Evolutionary conservation across 2,797 vertebrate species (phyloP).

Genomic region (Poecilia wingei): DNA sequence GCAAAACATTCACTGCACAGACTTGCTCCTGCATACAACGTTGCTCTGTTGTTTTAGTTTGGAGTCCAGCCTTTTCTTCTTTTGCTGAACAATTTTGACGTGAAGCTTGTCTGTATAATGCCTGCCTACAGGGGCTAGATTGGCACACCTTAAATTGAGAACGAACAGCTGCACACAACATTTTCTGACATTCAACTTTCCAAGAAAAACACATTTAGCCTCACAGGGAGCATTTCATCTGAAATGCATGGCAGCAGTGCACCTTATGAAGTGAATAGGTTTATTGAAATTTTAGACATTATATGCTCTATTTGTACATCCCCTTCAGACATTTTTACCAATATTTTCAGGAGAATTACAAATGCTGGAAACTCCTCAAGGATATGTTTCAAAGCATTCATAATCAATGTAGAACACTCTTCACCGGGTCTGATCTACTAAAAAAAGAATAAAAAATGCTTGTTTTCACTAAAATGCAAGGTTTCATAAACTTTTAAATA

Average conservation of each 20-base stretch:
- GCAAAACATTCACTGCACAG: neutral
- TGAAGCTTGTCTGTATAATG: slow-evolving; percentile 5
- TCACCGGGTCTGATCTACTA: neutral
- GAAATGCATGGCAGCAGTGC: neutral
- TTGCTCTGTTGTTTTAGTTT: neutral
- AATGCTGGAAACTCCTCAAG: neutral
- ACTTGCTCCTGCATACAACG: neutral
- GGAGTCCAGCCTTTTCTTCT: slow-evolving; percentile 4
- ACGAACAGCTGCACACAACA: neutral
- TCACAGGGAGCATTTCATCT: neutral
- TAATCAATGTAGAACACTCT: neutral
- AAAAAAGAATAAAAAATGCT: no score
- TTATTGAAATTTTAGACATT: neutral
- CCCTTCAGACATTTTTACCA: neutral
- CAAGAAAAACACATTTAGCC: neutral
- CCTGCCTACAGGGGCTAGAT: neutral
- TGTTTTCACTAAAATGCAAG: neutral
- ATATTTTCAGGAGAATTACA: neutral
- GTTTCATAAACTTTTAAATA: neutral
- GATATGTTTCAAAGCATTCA: neutral
- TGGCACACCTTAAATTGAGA: slow-evolving; percentile 7
- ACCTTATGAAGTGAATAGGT: neutral
- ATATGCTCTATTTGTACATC: neutral
- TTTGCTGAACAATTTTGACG: neutral
- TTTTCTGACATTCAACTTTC: neutral